Conservation (phyloP, 1,140 invertebrate genomes). For the Caenorhabditis elegans region DNA sequence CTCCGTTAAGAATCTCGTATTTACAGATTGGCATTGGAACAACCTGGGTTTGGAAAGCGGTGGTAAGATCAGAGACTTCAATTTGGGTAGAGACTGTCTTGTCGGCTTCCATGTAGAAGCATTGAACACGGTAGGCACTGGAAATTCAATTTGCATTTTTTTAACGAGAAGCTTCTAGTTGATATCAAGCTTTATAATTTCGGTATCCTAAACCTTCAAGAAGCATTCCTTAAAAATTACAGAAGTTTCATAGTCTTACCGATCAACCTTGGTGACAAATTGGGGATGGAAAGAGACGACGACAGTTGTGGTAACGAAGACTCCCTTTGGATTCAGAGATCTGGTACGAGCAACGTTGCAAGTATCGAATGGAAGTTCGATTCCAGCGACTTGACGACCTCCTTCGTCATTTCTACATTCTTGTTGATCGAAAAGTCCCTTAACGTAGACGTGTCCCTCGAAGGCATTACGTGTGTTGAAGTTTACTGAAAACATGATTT, state of each 20-base stretch:
- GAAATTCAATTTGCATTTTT: background rate
- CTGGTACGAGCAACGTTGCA: slow-evolving; percentile 49
- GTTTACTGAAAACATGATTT: slow-evolving; percentile 44
- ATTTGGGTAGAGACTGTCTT: slow-evolving; percentile 52
- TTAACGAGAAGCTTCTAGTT: no score
- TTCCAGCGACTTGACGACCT: slow-evolving; percentile 48
- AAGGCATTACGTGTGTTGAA: slow-evolving; percentile 53
- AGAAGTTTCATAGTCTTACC: background rate
- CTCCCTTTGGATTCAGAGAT: slow-evolving; percentile 50
- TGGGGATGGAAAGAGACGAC: slow-evolving; percentile 52
- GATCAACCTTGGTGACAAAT: slow-evolving; percentile 52
- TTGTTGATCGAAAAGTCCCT: slow-evolving; percentile 50
- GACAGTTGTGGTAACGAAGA: slow-evolving; percentile 53
- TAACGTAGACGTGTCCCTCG: slow-evolving; percentile 55
- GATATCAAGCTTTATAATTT: no score
- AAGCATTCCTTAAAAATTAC: background rate
- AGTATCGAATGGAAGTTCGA: slow-evolving; percentile 50
- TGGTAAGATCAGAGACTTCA: slow-evolving; percentile 54
- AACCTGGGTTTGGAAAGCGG: slow-evolving; percentile 52
- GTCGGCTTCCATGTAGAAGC: slow-evolving; percentile 57
- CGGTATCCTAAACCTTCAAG: background rate
- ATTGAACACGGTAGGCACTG: slow-evolving; percentile 53
- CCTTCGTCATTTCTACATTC: slow-evolving; percentile 53
- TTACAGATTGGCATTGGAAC: slow-evolving; percentile 53
- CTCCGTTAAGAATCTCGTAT: slow-evolving; percentile 53